Conservation (phyloP, 2,888 invertebrate species). For the Parnassius smintheus region DNA sequence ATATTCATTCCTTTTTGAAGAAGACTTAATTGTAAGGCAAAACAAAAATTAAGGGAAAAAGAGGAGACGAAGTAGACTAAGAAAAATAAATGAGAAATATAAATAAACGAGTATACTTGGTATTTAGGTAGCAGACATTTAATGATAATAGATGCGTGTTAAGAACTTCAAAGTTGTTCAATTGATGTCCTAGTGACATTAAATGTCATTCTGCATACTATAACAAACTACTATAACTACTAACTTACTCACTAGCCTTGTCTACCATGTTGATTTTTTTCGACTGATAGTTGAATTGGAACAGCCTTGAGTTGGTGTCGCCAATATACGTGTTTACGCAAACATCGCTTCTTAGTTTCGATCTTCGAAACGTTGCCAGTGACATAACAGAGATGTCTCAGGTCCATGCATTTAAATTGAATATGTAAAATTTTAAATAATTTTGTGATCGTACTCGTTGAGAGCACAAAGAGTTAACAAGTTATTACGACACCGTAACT, state of each 20-base stretch:
- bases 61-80: too few species aligned
- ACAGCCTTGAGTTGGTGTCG: conserved; percentile 37
- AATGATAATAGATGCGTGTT: too few species aligned
- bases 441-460: neutral
- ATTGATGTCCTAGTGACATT: neutral
- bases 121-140: too few species aligned
- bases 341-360: conserved; percentile 33
- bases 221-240: neutral
- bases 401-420: conserved; percentile 15
- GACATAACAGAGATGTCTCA: conserved; percentile 26
- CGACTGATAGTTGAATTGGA: conserved; percentile 34
- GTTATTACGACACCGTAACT: neutral
- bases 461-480: neutral
- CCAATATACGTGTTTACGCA: conserved; percentile 37
- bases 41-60: too few species aligned
- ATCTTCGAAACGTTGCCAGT: conserved; percentile 30
- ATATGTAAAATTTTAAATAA: conserved; percentile 2
- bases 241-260: conserved; percentile 18
- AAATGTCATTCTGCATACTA: conserved; percentile 27
- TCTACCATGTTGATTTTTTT: conserved; percentile 20
- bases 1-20: too few species aligned
- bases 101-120: too few species aligned
- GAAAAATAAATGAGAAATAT: too few species aligned
- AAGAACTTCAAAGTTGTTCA: too few species aligned
- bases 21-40: too few species aligned